Conservation (phyloP, 2,797 vertebrate species). For the Capromys pilorides region DNA sequence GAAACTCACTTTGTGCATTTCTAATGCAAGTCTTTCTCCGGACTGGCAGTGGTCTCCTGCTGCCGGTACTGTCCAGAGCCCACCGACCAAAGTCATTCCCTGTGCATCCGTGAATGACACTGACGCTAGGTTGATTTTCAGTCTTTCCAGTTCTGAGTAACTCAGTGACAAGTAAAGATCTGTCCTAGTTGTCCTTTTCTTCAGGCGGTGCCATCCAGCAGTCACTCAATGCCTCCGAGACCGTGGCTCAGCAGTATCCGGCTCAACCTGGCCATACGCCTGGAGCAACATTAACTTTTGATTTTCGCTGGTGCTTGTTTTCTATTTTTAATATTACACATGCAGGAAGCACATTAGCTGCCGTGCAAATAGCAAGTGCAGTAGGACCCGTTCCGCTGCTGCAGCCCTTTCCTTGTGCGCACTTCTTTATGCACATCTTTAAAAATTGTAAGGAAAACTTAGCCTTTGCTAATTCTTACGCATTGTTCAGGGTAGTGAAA, state of each 20-base stretch:
- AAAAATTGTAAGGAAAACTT: neutral
- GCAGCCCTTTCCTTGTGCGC: neutral
- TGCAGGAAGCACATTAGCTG: neutral
- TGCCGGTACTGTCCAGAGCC: neutral
- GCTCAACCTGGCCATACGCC: neutral
- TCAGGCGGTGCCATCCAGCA: constrained; percentile 22
- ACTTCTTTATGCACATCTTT: neutral
- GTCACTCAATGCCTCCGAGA: constrained; percentile 52
- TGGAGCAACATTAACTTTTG: constrained; percentile 55
- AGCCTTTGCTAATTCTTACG: neutral
- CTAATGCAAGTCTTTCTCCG: neutral
- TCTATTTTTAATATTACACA: constrained; percentile 57
- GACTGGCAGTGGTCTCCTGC: neutral
- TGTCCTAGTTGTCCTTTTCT: constrained; percentile 41
- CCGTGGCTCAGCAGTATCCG: neutral
- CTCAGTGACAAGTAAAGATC: constrained; percentile 30
- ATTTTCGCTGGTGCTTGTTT: constrained; percentile 56
- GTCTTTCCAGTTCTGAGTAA: constrained; percentile 53
- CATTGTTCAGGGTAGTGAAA: constrained; percentile 3
- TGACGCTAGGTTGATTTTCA: constrained; percentile 54
- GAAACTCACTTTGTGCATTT: neutral
- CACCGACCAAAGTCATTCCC: neutral
- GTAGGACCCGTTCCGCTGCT: neutral
- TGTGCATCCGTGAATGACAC: neutral
- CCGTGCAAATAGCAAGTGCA: neutral